Evolutionary conservation across 2,888 invertebrate species (phyloP).

Genomic region (Leptinotarsa tumamoca): DNA sequence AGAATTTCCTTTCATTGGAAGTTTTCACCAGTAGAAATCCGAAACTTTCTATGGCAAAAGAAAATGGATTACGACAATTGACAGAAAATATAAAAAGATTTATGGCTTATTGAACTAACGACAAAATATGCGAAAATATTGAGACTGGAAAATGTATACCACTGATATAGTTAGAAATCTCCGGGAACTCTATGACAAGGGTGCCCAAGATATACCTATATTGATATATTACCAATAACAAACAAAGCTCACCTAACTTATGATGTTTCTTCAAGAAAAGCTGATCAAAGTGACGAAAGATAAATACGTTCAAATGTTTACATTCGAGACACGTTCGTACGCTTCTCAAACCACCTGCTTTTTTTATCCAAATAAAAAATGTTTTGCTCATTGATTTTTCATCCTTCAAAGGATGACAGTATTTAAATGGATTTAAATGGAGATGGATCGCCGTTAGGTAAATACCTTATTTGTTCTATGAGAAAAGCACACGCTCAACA

Average conservation of each 20-base stretch:
- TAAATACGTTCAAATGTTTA: constrained; percentile 50
- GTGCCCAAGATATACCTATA: constrained; percentile 23
- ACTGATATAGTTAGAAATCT: neutral
- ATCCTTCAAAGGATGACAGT: too few relatives aligned
- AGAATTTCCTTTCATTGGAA: too few relatives aligned
- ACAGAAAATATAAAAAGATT: too few relatives aligned
- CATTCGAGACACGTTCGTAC: constrained; percentile 42
- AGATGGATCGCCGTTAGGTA: too few relatives aligned
- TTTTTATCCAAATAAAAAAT: neutral
- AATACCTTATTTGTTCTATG: too few relatives aligned
- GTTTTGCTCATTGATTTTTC: too few relatives aligned
- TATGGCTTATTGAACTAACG: too few relatives aligned
- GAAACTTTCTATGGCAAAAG: too few relatives aligned
- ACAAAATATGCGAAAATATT: neutral
- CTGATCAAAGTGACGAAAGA: constrained; percentile 52
- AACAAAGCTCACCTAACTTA: constrained; percentile 35
- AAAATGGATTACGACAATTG: too few relatives aligned
- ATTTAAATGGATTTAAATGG: too few relatives aligned
- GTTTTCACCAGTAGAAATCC: too few relatives aligned
- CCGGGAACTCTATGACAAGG: neutral
- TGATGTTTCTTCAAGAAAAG: constrained; percentile 47
- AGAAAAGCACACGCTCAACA: too few relatives aligned
- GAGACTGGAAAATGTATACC: neutral
- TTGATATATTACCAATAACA: constrained; percentile 43
- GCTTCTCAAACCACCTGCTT: constrained; percentile 16